Evolutionary conservation across 2,113 vertebrate genomes (phyloP), one percentile per base, ranked within the genome.

Genomic region (Mobula hypostoma): DNA sequence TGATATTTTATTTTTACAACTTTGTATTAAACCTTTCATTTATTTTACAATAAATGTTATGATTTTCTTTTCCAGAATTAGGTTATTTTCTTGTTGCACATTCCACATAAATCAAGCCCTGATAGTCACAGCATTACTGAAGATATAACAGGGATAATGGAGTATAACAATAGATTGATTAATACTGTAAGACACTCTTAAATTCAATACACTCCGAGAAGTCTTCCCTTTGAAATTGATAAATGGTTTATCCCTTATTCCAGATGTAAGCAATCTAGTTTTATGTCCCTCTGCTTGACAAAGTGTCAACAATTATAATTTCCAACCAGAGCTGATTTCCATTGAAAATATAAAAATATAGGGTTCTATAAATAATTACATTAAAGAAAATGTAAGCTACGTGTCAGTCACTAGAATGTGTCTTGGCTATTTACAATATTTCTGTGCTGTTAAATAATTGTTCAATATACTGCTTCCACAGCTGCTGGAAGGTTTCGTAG

Each of bases 241-340:
- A 63, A 8, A 63, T 63, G 58, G 4, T 87, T 29, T 61, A 5
- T 32, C 29, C 61, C 56, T 58, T 9, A 63, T 88, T 58, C 56
- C 15, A 91, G 12, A 70, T 11, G 27, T 32, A 40, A 70, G 6
- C 88, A 91, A 36, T 68, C 68, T 88, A n/a, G 15, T 88, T 88
- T 63, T 36, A 21, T 91, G 66, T 70, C 32, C 6, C 88, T 24
- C 7, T 7, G n/a, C 24, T 88, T 21, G 66, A 68, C 32, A n/a
- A 91, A 70, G n/a, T 92, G 90, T 92, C 17, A 92, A 48, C 63
- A 27, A 15, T 72, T 72, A 92, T n/a, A 3, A 24, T 92, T 92
- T 72, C 58, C 32, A 92, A 7, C 32, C 17, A 48, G 14, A 68
- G 66, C 61, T 70, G 61, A n/a, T 72, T 36, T 36, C 88, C 36